Evolutionary conservation across 2,888 invertebrate genomes (phyloP).

Genomic region (Aspidiotus destructor): DNA sequence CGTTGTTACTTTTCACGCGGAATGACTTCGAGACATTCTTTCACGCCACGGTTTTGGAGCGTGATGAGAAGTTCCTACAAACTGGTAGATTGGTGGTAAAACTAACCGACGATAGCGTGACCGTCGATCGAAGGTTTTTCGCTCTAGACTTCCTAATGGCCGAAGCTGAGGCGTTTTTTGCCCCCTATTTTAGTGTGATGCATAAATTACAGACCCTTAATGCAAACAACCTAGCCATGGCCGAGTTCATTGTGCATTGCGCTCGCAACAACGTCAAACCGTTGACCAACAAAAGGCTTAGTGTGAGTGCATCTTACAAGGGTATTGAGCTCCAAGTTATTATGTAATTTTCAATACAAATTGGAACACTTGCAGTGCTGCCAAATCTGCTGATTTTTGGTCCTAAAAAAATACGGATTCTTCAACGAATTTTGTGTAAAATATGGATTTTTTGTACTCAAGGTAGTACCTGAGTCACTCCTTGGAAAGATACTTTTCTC

Average conservation of each 20-base stretch:
- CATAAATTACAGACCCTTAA: conserved; percentile 54
- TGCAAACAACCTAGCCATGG: conserved; percentile 54
- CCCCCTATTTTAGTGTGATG: conserved; percentile 67
- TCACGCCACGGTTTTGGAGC: conserved; percentile 57
- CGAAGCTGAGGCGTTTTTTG: conserved; percentile 70
- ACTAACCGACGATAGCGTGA: conserved; percentile 1
- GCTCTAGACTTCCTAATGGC: conserved; percentile 19
- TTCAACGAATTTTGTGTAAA: no score
- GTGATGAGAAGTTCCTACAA: conserved; percentile 40
- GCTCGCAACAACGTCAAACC: conserved; percentile 40
- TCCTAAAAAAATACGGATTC: no score
- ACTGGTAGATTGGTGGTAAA: conserved; percentile 23
- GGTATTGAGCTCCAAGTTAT: no score
- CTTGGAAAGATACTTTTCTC: no score
- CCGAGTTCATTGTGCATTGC: conserved; percentile 54
- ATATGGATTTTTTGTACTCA: no score
- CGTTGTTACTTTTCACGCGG: conserved; percentile 62
- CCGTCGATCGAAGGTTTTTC: neutral
- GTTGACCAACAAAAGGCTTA: no score
- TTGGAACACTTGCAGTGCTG: no score
- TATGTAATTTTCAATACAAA: no score
- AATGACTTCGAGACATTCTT: conserved; percentile 59
- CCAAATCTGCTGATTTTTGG: no score
- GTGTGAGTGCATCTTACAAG: no score
- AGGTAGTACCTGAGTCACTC: no score